These are phyloP conservation scores for Ascidia mentula DNA, from an alignment of 23 tunicate genomes.

Conservation along the genomic window DNA sequence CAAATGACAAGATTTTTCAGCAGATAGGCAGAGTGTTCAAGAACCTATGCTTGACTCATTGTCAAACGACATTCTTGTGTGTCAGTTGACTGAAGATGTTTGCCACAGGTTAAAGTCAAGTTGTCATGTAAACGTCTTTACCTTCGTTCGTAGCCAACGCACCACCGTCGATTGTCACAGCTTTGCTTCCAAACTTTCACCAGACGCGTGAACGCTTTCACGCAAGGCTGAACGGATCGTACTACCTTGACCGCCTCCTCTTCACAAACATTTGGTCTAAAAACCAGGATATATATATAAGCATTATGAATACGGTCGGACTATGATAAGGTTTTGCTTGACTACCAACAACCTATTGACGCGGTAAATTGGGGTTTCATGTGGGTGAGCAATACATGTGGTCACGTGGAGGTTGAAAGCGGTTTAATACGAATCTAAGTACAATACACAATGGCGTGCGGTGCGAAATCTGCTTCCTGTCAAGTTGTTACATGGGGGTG, in stretches of 20 bases:
- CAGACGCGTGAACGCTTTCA: slow-evolving; percentile 63
- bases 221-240: slow-evolving; percentile 65
- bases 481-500: neutral
- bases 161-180: slow-evolving; percentile 64
- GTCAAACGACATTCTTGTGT: too few species aligned
- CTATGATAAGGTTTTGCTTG: neutral
- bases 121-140: neutral
- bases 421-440: neutral
- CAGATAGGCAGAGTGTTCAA: too few species aligned
- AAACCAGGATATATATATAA: too few species aligned
- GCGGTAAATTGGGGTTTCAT: neutral
- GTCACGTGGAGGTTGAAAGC: neutral
- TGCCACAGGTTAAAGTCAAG: neutral
- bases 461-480: neutral
- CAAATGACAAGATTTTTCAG: too few species aligned
- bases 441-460: neutral
- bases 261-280: slow-evolving; percentile 73
- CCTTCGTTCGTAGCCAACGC: slow-evolving; percentile 82
- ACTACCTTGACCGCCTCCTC: slow-evolving; percentile 63
- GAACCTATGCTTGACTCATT: too few species aligned
- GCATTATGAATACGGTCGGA: neutral
- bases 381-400: neutral
- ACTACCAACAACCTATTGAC: neutral
- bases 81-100: too few species aligned
- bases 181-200: slow-evolving; percentile 83